Percentiles rank a stretch among this genome's conserved stretches.
phyloP scores from a whole-genome alignment of 2,888 invertebrate genomes.

The Coenonympha glycerion region DNA sequence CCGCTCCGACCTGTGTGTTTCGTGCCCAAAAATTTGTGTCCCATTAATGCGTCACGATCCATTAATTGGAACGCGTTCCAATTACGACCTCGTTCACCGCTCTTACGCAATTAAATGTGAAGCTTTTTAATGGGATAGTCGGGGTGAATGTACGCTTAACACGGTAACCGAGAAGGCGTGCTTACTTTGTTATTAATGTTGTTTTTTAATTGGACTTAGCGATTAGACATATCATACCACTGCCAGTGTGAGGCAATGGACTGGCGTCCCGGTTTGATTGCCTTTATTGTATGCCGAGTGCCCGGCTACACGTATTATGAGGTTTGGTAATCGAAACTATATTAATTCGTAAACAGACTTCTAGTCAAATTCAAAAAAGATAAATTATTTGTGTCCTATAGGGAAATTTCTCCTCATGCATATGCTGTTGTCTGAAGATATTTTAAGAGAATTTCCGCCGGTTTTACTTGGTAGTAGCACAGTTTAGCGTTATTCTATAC shows the following conservation, averaged over 20 bases:
- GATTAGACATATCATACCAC: slow-evolving; percentile 7
- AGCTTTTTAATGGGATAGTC: slow-evolving; percentile 26
- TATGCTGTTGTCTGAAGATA: too few species aligned
- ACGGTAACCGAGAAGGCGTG: slow-evolving; percentile 16
- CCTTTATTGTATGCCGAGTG: background rate
- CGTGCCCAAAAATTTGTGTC: slow-evolving; percentile 16
- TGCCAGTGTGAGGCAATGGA: background rate
- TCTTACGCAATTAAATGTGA: slow-evolving; percentile 61
- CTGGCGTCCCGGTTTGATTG: background rate
- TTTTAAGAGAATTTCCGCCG: too few species aligned
- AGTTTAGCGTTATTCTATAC: too few species aligned
- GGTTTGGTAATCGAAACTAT: background rate
- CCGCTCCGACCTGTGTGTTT: too few species aligned
- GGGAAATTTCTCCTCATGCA: too few species aligned
- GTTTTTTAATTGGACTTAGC: slow-evolving; percentile 8
- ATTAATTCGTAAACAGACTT: too few species aligned
- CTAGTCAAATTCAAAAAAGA: too few species aligned
- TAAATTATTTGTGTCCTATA: too few species aligned
- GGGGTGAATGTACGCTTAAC: slow-evolving; percentile 19
- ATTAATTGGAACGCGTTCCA: slow-evolving; percentile 74
- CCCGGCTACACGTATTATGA: background rate
- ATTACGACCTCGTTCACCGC: slow-evolving; percentile 67
- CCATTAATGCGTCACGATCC: slow-evolving; percentile 32
- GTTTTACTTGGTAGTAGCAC: too few species aligned
- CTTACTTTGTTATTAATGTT: slow-evolving; percentile 10